These are phyloP conservation scores for Percopsis transmontana DNA, from an alignment of 2,113 vertebrate species.

Conservation along the genomic window DNA sequence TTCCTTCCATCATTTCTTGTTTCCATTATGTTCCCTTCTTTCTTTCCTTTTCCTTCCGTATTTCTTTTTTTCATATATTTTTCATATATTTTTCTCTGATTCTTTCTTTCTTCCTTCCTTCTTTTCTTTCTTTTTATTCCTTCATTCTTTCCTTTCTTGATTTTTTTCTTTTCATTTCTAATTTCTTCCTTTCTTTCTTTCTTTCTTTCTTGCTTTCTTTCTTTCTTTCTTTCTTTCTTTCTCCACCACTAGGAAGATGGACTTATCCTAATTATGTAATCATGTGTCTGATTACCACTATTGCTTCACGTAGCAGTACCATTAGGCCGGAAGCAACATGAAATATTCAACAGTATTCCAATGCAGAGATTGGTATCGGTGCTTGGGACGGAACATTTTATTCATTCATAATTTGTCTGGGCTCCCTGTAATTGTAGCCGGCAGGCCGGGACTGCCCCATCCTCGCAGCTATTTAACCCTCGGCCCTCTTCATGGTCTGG, in stretches of 20 bases:
- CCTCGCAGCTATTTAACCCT: slow-evolving; percentile 61
- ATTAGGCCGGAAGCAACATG: slow-evolving; percentile 33
- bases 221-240: slow-evolving; percentile 4
- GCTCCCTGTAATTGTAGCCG: slow-evolving; percentile 58
- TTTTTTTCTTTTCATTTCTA: neutral
- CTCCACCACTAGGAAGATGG: neutral
- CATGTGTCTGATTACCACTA: slow-evolving; percentile 22
- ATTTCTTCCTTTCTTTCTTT: slow-evolving; percentile 1
- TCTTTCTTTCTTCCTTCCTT: neutral
- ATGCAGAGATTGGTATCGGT: slow-evolving; percentile 33
- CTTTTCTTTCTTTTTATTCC: neutral
- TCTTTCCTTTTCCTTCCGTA: neutral
- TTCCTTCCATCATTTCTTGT: no score
- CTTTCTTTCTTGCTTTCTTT: neutral
- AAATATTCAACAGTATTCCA: slow-evolving; percentile 49
- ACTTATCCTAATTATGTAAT: slow-evolving; percentile 29
- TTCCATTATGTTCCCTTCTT: neutral
- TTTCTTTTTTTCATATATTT: no score
- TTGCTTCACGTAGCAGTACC: slow-evolving; percentile 2
- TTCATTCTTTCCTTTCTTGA: neutral
- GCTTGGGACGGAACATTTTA: slow-evolving; percentile 40
- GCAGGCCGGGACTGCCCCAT: slow-evolving; percentile 35
- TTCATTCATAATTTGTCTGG: slow-evolving; percentile 48
- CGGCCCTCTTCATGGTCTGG: slow-evolving; percentile 49
- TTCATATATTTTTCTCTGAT: no score